These are phyloP conservation scores for Tenthredo scrophulariae DNA, from an alignment of 2,888 invertebrate genomes.

Conservation along the genomic window DNA sequence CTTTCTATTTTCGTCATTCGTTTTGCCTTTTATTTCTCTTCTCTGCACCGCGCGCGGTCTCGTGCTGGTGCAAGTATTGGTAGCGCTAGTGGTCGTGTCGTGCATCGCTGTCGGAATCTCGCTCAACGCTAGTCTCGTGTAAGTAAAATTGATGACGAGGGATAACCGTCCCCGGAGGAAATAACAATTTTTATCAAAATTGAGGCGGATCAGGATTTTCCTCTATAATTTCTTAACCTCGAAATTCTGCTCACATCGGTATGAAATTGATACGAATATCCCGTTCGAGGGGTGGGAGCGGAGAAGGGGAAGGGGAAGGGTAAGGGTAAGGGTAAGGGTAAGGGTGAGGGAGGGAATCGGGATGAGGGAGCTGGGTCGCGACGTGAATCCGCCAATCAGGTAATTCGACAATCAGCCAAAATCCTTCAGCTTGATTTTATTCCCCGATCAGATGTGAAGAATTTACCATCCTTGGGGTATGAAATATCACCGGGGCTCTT, in stretches of 20 bases:
- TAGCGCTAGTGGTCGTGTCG: neutral
- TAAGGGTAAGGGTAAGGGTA: neutral
- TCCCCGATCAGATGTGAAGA: constrained; percentile 5
- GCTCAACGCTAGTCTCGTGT: constrained; percentile 1
- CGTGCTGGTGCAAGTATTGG: neutral
- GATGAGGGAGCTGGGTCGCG: constrained; percentile 17
- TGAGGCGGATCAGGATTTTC: constrained; percentile 38
- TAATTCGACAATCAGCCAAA: constrained; percentile 46
- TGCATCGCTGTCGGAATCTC: neutral
- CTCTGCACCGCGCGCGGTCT: neutral
- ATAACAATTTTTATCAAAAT: constrained; percentile 48
- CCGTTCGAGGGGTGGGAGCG: neutral
- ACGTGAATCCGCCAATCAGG: constrained; percentile 38
- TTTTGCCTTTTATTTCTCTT: neutral
- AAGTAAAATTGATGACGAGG: constrained; percentile 46
- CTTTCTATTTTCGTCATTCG: neutral
- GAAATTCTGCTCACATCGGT: constrained; percentile 44
- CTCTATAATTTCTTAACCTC: constrained; percentile 38
- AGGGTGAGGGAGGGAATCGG: neutral
- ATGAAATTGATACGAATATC: constrained; percentile 45
- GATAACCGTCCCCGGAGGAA: constrained; percentile 33
- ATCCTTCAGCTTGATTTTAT: neutral
- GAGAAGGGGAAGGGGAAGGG: neutral
- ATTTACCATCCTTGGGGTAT: neutral
- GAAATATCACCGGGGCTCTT: neutral